A percentile compares a stretch with the other conserved stretches of the same genome.
Conservation (phyloP, 2,888 invertebrate genomes). For the Sympetrum striolatum region DNA sequence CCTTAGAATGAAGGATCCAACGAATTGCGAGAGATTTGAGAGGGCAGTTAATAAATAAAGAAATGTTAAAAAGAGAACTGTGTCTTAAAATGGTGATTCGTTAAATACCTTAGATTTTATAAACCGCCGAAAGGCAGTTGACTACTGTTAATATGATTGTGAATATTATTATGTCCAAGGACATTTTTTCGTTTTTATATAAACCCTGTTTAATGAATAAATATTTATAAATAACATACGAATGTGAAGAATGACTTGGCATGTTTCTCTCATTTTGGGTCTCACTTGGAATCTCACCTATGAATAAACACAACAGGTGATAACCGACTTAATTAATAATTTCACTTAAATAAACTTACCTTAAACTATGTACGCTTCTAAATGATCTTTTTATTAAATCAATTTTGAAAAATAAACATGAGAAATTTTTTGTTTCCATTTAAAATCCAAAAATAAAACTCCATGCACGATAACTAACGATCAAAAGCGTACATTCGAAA, state of each 20-base stretch:
- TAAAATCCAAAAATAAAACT: too few relatives aligned
- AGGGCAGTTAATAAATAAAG: conserved; percentile 1
- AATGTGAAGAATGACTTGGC: background rate
- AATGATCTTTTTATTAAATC: too few relatives aligned
- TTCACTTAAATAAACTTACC: too few relatives aligned
- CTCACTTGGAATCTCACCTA: too few relatives aligned
- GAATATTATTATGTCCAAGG: conserved; percentile 40
- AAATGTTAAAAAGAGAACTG: conserved; percentile 37
- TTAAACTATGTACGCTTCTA: too few relatives aligned
- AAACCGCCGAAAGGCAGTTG: conserved; percentile 42
- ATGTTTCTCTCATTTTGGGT: background rate
- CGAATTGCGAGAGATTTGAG: background rate
- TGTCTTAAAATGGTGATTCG: conserved; percentile 42
- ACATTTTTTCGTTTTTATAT: conserved; percentile 42
- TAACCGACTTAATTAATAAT: too few relatives aligned
- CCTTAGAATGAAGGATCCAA: too few relatives aligned
- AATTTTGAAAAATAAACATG: too few relatives aligned
- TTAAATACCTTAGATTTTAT: conserved; percentile 43
- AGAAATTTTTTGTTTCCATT: too few relatives aligned
- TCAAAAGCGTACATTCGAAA: too few relatives aligned
- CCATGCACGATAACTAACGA: too few relatives aligned
- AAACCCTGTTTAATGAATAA: conserved; percentile 44
- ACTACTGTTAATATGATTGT: conserved; percentile 43
- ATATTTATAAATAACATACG: conserved; percentile 34
- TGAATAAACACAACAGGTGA: too few relatives aligned